A percentile compares a stretch with the other conserved stretches of the same genome.
Conservation (phyloP, 2,888 invertebrate species). For the Aquatica leii region DNA sequence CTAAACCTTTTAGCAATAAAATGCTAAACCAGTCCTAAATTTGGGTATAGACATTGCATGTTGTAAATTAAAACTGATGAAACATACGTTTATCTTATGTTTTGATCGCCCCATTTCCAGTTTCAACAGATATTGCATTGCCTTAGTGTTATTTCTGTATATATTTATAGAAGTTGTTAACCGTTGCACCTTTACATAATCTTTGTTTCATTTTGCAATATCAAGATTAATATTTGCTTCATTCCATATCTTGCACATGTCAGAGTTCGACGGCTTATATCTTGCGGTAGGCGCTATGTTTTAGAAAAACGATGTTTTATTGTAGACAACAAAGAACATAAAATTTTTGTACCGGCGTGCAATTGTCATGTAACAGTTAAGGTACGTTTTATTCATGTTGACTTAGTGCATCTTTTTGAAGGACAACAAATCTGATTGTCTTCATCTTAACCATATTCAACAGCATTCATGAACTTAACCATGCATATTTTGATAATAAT, state of each 20-base stretch:
- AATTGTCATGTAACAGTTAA: no score
- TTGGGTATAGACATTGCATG: not conserved
- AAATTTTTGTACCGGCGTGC: no score
- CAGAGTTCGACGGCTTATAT: conserved; percentile 39
- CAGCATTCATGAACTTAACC: no score
- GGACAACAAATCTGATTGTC: no score
- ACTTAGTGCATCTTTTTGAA: no score
- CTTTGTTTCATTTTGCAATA: not conserved
- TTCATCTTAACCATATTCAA: no score
- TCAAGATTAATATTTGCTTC: no score
- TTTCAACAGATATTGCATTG: conserved; percentile 27
- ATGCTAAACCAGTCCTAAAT: not conserved
- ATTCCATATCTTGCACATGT: conserved; percentile 37
- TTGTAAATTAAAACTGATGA: not conserved
- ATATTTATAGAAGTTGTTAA: conserved; percentile 21
- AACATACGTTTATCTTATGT: not conserved
- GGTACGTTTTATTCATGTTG: no score
- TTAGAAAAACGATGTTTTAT: not conserved
- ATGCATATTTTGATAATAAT: no score
- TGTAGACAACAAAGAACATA: no score
- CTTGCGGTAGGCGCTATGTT: conserved; percentile 22
- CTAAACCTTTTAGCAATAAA: no score
- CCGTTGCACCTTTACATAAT: not conserved
- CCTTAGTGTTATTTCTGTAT: conserved; percentile 30
- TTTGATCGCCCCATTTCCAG: no score